Percentiles rank a stretch among this genome's conserved stretches.
phyloP scores from a whole-genome alignment of 2,797 vertebrate species.

The Phoeniculus purpureus region DNA sequence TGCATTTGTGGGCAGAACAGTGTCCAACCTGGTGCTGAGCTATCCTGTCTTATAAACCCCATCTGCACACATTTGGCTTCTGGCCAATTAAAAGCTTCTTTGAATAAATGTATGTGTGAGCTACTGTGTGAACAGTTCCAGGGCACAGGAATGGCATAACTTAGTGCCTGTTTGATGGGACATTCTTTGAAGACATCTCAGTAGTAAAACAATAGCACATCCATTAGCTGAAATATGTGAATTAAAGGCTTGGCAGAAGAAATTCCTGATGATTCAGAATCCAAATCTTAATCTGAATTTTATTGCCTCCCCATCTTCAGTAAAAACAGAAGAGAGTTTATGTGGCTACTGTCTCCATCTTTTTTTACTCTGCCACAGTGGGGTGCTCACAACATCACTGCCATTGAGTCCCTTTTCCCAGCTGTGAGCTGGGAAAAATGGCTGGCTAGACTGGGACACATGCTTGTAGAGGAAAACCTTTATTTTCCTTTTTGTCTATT shows the following conservation, averaged over 20 bases:
- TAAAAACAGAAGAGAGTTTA: background rate
- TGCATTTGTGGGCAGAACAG: background rate
- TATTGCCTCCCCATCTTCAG: background rate
- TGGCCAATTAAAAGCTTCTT: conserved; percentile 2
- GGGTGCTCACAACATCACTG: background rate
- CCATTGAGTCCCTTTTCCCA: background rate
- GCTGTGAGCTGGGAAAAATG: background rate
- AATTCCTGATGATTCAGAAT: background rate
- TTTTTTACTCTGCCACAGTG: background rate
- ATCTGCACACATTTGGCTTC: background rate
- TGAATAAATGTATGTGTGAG: background rate
- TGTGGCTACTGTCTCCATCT: background rate
- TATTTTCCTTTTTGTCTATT: background rate
- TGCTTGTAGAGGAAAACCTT: background rate
- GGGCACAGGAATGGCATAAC: background rate
- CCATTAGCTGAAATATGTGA: background rate
- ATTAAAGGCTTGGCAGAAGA: background rate
- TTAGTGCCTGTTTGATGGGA: background rate
- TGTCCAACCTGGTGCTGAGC: background rate
- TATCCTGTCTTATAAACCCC: conserved; percentile 5
- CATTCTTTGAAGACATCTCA: background rate
- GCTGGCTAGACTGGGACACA: background rate
- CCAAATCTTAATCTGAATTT: background rate
- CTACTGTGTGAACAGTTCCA: background rate
- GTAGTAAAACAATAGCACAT: background rate